phyloP scores from a whole-genome alignment of 2,797 vertebrate genomes.

The Sebastolobus alascanus region DNA sequence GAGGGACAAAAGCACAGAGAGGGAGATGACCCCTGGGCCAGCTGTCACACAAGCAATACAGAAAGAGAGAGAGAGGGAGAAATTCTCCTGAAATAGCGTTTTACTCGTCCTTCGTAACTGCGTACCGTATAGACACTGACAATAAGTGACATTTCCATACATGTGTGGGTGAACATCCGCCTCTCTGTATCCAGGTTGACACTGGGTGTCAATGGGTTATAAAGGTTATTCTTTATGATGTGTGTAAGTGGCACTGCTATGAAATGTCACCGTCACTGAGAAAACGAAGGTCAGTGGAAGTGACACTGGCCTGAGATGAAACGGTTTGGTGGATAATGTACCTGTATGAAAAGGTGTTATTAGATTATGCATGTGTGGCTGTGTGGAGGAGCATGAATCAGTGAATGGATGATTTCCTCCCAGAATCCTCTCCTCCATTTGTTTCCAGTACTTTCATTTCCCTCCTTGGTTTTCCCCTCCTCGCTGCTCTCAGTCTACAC shows the following conservation, averaged over 20 bases:
- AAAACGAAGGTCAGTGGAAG: conserved; percentile 79
- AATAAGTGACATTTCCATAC: conserved; percentile 74
- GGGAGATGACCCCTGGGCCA: conserved; percentile 79
- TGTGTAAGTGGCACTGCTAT: conserved; percentile 75
- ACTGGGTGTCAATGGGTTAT: conserved; percentile 72
- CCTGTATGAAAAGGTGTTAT: conserved; percentile 43
- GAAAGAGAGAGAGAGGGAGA: conserved; percentile 7
- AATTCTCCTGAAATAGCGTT: conserved; percentile 60
- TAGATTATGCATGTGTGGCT: conserved; percentile 30
- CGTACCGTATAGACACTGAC: conserved; percentile 44
- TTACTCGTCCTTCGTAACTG: conserved; percentile 54
- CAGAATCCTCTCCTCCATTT: conserved; percentile 13
- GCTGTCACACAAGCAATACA: conserved; percentile 76
- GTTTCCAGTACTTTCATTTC: conserved; percentile 10
- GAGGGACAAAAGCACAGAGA: conserved; percentile 75
- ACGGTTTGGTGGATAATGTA: conserved; percentile 46
- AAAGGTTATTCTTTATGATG: conserved; percentile 83
- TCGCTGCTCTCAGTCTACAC: neutral
- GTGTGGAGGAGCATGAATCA: neutral
- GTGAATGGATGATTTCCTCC: conserved; percentile 15
- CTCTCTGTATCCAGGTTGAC: conserved; percentile 37
- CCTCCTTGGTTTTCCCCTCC: neutral
- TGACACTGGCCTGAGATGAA: conserved; percentile 60
- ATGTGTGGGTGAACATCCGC: conserved; percentile 50
- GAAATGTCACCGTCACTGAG: conserved; percentile 81